These are phyloP conservation scores for Rutpela maculata DNA, from an alignment of 2,888 invertebrate species.

Conservation along the genomic window DNA sequence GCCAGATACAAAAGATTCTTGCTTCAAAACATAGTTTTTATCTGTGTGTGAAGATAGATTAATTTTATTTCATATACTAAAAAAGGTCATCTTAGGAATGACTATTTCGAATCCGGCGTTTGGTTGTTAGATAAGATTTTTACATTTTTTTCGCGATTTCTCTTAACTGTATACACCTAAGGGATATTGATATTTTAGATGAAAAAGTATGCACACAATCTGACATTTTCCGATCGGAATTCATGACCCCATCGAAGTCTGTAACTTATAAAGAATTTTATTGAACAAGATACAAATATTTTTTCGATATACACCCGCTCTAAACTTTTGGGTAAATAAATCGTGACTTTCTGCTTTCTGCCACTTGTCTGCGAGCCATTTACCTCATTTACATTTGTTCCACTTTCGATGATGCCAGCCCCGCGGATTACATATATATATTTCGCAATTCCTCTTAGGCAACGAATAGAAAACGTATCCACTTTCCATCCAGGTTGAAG, in stretches of 20 bases:
- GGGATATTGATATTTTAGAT: background rate
- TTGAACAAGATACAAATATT: slow-evolving; percentile 5
- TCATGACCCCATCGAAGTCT: background rate
- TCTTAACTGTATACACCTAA: background rate
- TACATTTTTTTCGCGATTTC: background rate
- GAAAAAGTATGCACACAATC: background rate
- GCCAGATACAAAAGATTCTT: no score
- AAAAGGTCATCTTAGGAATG: no score
- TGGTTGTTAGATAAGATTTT: background rate
- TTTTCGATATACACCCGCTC: slow-evolving; percentile 11
- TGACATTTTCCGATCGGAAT: background rate
- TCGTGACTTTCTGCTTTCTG: slow-evolving; percentile 20
- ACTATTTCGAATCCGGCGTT: no score
- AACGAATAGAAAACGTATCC: slow-evolving; percentile 11
- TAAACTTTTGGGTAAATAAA: slow-evolving; percentile 22
- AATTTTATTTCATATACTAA: no score
- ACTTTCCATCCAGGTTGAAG: background rate
- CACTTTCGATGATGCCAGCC: slow-evolving; percentile 55
- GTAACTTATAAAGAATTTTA: slow-evolving; percentile 7
- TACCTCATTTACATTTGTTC: slow-evolving; percentile 64
- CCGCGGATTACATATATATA: slow-evolving; percentile 13
- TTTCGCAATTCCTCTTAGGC: slow-evolving; percentile 20
- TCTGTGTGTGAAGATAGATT: no score
- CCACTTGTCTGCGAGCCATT: slow-evolving; percentile 43
- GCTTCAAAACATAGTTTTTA: no score